Evolutionary conservation across 2,113 vertebrate genomes (phyloP).

Genomic region (Elephas maximus): DNA sequence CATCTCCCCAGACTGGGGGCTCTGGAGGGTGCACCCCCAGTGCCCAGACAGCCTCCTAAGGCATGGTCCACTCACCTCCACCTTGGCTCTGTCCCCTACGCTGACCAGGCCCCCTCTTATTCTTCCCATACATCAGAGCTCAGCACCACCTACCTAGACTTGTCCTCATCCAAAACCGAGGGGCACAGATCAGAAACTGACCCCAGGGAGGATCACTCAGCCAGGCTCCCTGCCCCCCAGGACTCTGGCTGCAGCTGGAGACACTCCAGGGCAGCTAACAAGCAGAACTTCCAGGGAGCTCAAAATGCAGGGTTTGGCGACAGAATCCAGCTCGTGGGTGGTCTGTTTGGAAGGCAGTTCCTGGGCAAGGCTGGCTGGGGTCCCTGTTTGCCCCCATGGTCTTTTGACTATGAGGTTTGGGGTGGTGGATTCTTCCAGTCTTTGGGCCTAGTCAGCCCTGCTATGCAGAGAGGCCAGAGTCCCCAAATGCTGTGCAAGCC

Average conservation of each 20-base stretch:
- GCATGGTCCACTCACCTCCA: background rate
- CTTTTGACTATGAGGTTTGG: conserved; percentile 35
- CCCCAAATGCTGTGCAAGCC: background rate
- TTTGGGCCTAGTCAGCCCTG: background rate
- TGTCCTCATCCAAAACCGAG: background rate
- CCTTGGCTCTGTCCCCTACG: background rate
- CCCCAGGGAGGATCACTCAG: background rate
- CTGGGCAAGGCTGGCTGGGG: background rate
- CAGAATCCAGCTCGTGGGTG: background rate
- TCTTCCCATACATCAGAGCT: background rate
- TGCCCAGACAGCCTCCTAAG: background rate
- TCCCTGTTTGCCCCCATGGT: background rate
- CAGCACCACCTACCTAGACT: background rate
- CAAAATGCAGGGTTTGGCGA: background rate
- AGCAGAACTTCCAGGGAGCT: background rate
- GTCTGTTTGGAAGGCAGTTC: conserved; percentile 32
- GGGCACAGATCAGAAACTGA: background rate
- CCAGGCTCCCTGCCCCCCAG: background rate
- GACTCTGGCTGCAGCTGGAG: background rate
- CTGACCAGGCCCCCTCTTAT: background rate
- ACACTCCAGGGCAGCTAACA: background rate
- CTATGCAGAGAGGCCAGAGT: background rate
- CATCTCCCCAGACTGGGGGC: background rate
- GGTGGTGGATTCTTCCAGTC: background rate
- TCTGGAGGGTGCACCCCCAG: background rate